Base-by-base conservation (phyloP, 2,113 vertebrate genomes). In the Panthera uncia region DNA sequence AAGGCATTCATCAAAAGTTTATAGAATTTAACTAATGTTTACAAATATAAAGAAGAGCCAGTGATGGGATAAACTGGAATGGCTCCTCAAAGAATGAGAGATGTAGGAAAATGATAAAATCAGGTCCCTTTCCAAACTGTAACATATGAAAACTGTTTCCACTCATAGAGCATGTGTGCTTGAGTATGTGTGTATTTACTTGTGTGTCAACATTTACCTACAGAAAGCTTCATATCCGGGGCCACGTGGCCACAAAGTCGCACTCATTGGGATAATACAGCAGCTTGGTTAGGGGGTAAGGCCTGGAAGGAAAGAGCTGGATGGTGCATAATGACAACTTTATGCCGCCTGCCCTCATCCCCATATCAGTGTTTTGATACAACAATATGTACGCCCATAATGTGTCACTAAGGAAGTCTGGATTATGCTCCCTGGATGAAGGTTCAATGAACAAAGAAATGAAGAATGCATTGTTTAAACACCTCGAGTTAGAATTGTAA, bases 401-500 rank as follows among this genome's bases (percentile, higher is more conserved):
- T 48, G 1, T 19, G 19, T 41, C 50, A 21, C 69, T 25, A 89
- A 91, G 8, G 87, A 91, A 91, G 25, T 41, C 38, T 95, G 50
- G 93, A 86, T 55, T 73, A 71, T 52, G 19, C 5, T 89, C 66
- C 50, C 41, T 68, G 23, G 41, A 29, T 25, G 29, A 84, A 93
- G 33, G 4, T 29, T 74, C 81, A 94, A 29, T 92, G 36, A 27
- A 27, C 5, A 92, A 73, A 93, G 10, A 88, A 86, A 68, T 55
- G 2, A 85, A 84, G 18, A 79, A 55, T 73, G 41, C 1, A 91
- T 81, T 94, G 90, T 93, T 88, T 33, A 57, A 92, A 84, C 38
- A 84, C 48, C 15, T 92, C 18, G 15, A 55, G 13, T 85, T 82
- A 87, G 29, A 97, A 97, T 12, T 94, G 65, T 69, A 68, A 88